Percentiles rank a stretch among this genome's conserved stretches.
Conservation (phyloP, 1,140 invertebrate species). For the Apis laboriosa region DNA sequence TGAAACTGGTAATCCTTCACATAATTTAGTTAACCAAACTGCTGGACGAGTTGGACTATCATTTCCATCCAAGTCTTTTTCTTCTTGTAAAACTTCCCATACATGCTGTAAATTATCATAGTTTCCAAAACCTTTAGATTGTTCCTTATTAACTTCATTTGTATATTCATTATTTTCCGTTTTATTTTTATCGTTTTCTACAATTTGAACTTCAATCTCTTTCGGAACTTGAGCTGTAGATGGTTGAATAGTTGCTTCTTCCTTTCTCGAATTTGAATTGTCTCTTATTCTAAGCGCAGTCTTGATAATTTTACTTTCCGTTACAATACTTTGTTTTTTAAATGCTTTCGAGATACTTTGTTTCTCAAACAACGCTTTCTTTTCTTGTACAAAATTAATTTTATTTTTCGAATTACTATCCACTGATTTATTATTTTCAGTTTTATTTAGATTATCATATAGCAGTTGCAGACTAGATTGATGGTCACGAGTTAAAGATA, state of each 20-base stretch:
- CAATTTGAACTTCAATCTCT: background rate
- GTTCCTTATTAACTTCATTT: slow-evolving; percentile 40
- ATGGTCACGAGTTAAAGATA: slow-evolving; percentile 63
- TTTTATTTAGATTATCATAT: slow-evolving; percentile 72
- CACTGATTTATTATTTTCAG: slow-evolving; percentile 36
- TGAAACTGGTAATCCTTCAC: slow-evolving; percentile 80
- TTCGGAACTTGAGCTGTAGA: background rate
- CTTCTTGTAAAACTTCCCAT: slow-evolving; percentile 75
- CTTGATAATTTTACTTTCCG: slow-evolving; percentile 73
- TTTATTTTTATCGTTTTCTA: slow-evolving; percentile 9
- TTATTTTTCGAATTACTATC: slow-evolving; percentile 45
- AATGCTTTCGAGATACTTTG: slow-evolving; percentile 45
- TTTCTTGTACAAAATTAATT: slow-evolving; percentile 65
- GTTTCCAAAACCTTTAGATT: slow-evolving; percentile 71
- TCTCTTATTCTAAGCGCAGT: slow-evolving; percentile 73
- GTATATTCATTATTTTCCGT: background rate
- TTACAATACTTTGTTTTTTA: slow-evolving; percentile 73
- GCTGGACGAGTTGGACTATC: slow-evolving; percentile 83
- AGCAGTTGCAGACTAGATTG: slow-evolving; percentile 65
- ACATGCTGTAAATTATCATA: slow-evolving; percentile 81
- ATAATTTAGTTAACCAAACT: slow-evolving; percentile 84
- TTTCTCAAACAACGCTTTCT: slow-evolving; percentile 70
- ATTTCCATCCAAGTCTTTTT: slow-evolving; percentile 55
- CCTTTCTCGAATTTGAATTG: slow-evolving; percentile 56
- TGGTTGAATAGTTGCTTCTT: slow-evolving; percentile 32